Evolutionary conservation across 2,113 vertebrate genomes (phyloP), one percentile per base, ranked within the genome.

Genomic region (Alaudala cheleensis): DNA sequence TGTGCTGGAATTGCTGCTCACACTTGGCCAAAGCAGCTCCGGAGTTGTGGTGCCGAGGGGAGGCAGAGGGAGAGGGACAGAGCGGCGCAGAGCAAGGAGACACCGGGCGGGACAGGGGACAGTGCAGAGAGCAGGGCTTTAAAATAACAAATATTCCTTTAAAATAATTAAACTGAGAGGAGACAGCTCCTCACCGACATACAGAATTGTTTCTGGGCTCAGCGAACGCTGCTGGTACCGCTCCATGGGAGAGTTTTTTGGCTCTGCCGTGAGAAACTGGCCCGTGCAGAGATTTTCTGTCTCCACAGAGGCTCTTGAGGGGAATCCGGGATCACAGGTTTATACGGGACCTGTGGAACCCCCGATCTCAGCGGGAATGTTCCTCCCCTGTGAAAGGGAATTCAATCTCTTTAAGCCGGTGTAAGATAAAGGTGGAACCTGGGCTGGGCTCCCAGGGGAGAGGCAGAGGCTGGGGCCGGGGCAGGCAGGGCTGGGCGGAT

Each of bases 291-390:
- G 44, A 74, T 11, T 66, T 90, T 50, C 40, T 70, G 23, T 31
- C 44, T 47, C 0, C 0, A 12, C 7, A 74, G 80, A 33, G 12
- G 14, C 3, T 47, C 58, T 19, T 37, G 37, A 33, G 40, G 78
- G 77, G 72, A 91, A 33, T 7, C 11, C 1, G 10, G 67, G 60
- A 57, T 61, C 33, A 24, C 9, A 21, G 34, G 40, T 81, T 66
- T 26, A 14, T 33, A n/a, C 0, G 0, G 50, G 77, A 56, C 4
- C 22, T 18, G 9, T 22, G 67, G 47, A 76, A 66, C 21, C 4
- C 5, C 54, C 28, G 71, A 67, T 49, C 58, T 54, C 4, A n/a
- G 13, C 18, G 45, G 61, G 80, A 51, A 57, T 79, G 66, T 76
- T 91, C 53, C 51, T 95, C 45, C 65, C 50, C 37, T 0, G 1